Conservation (phyloP, 2,797 vertebrate species). For the Fundulus diaphanus region DNA sequence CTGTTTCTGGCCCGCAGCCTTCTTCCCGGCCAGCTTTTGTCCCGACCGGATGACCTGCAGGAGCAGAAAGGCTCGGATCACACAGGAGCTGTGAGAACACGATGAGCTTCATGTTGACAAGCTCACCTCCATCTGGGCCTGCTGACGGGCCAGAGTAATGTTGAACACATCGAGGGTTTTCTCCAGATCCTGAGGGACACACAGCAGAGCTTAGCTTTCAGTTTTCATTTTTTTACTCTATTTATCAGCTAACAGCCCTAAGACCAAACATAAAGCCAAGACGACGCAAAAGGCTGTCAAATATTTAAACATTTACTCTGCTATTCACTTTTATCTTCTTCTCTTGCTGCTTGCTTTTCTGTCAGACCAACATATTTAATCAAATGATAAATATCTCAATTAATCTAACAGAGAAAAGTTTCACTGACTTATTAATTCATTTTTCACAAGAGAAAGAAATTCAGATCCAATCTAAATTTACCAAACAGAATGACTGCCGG, state of each 20-base stretch:
- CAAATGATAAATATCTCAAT: neutral
- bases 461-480: too few species aligned
- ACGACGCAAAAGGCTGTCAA: too few species aligned
- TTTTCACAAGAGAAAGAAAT: neutral
- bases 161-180: slow-evolving; percentile 93
- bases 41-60: slow-evolving; percentile 90
- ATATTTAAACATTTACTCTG: too few species aligned
- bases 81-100: too few species aligned
- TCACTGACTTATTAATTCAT: neutral
- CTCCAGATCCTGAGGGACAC: slow-evolving; percentile 86
- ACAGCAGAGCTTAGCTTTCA: neutral
- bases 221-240: neutral
- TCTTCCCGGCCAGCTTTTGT: slow-evolving; percentile 89
- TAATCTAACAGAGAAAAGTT: neutral
- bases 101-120: rapidly evolving
- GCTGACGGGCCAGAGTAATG: slow-evolving; percentile 91
- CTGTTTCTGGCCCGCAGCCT: slow-evolving; percentile 83
- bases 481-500: too few species aligned
- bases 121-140: slow-evolving; percentile 93
- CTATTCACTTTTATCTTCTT: too few species aligned
- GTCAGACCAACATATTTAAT: neutral
- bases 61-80: neutral
- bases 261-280: too few species aligned
- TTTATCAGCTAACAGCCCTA: neutral
- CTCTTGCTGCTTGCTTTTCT: too few species aligned